A percentile compares a stretch with the other conserved stretches of the same genome.
These are phyloP conservation scores for Darevskia mixta DNA, from an alignment of 2,797 vertebrate species.

Conservation along the genomic window DNA sequence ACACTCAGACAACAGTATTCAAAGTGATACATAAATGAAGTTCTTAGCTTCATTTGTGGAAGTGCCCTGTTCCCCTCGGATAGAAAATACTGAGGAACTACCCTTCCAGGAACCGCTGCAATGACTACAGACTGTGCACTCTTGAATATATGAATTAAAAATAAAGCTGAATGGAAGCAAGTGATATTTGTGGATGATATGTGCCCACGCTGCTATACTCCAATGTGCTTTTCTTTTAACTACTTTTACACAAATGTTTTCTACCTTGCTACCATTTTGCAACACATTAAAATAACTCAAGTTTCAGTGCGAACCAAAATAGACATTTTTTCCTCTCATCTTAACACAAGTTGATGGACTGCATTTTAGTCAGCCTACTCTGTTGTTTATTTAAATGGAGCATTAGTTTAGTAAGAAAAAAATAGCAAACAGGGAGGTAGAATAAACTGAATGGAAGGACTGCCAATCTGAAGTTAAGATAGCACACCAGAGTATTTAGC, in stretches of 20 bases:
- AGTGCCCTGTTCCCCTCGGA: neutral
- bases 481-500: neutral
- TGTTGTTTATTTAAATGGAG: neutral
- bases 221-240: neutral
- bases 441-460: neutral
- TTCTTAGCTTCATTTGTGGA: neutral
- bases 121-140: neutral
- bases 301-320: neutral
- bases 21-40: neutral
- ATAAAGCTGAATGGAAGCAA: slow-evolving; percentile 4
- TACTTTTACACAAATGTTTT: neutral
- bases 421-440: no score
- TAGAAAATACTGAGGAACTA: neutral
- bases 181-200: neutral
- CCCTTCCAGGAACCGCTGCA: neutral
- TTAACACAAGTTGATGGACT: neutral
- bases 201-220: neutral
- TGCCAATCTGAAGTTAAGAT: neutral
- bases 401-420: neutral
- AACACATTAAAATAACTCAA: slow-evolving; percentile 3
- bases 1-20: neutral
- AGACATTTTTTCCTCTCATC: neutral
- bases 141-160: slow-evolving; percentile 21
- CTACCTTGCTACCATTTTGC: neutral
- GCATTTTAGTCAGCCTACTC: neutral